Evolutionary conservation across 2,888 invertebrate genomes (phyloP).

Genomic region (Acanthopleura granulata): DNA sequence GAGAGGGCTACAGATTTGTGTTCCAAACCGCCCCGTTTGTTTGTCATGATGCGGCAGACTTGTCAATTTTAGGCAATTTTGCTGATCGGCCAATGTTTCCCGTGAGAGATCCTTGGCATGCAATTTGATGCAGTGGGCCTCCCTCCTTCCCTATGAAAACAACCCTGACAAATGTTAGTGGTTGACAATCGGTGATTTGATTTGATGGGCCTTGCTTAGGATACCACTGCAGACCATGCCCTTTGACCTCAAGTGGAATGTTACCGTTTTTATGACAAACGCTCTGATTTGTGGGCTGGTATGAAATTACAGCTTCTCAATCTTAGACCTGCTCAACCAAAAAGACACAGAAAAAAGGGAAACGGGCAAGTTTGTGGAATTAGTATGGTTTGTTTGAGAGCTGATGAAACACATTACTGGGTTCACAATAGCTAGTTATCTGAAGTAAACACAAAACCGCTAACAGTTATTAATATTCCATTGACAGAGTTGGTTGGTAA

Average conservation of each 20-base stretch:
- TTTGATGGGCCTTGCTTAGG: conserved; percentile 13
- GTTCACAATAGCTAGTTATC: conserved; percentile 2
- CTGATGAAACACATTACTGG: background rate
- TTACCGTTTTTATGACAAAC: conserved; percentile 12
- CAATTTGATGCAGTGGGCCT: conserved; percentile 2
- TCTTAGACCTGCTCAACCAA: conserved; percentile 2
- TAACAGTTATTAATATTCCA: too few relatives aligned
- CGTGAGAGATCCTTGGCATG: background rate
- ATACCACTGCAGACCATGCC: background rate
- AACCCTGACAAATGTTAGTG: background rate
- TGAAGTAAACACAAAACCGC: background rate
- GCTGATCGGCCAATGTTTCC: conserved; percentile 6
- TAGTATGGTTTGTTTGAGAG: background rate
- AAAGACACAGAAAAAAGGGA: background rate
- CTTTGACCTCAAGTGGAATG: conserved; percentile 1
- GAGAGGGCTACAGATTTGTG: conserved; percentile 16
- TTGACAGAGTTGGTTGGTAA: too few relatives aligned
- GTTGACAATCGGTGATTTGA: conserved; percentile 16
- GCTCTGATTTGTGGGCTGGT: background rate
- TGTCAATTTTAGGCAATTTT: conserved; percentile 18
- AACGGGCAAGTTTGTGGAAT: background rate
- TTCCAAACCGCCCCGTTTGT: conserved; percentile 20
- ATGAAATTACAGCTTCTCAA: conserved; percentile 17
- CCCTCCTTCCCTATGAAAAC: conserved; percentile 11
- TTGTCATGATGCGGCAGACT: conserved; percentile 15